Conservation (phyloP, 2,113 vertebrate species). For the Cinclus mexicanus region DNA sequence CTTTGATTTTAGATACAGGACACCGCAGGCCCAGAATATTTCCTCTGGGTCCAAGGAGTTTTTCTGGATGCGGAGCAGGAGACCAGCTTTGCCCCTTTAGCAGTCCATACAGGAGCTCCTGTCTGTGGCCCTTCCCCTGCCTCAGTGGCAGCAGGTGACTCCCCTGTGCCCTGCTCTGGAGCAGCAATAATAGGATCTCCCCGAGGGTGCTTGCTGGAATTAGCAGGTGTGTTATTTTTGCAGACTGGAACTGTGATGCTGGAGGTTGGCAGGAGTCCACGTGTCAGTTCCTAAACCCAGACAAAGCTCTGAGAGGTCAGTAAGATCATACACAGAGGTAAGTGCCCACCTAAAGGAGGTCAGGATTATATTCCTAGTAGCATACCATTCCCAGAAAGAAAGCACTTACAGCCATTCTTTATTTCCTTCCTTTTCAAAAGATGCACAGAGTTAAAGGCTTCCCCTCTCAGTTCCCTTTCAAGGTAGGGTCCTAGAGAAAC, state of each 20-base stretch:
- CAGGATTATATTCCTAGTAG: not conserved
- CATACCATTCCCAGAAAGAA: not conserved
- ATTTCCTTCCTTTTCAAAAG: not conserved
- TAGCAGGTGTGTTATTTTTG: constrained; percentile 30
- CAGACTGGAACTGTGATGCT: not conserved
- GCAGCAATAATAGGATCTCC: not conserved
- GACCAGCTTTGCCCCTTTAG: not conserved
- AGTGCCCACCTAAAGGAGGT: not conserved
- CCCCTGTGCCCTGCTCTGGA: not conserved
- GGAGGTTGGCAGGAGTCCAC: not conserved
- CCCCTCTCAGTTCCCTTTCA: not conserved
- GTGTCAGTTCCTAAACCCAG: not conserved
- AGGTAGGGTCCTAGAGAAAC: not conserved
- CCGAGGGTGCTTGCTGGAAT: not conserved
- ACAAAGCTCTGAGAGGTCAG: not conserved
- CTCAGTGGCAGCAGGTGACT: not conserved
- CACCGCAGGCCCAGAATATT: not conserved
- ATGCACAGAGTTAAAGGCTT: not conserved
- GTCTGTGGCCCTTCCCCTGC: not conserved
- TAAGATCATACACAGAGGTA: not conserved
- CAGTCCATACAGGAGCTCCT: not conserved
- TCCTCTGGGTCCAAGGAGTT: not conserved
- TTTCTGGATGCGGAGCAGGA: not conserved
- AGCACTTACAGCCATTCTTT: not conserved
- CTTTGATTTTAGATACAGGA: not conserved